Conservation (phyloP, 2,888 invertebrate species). For the Hipparchia sbordonii region DNA sequence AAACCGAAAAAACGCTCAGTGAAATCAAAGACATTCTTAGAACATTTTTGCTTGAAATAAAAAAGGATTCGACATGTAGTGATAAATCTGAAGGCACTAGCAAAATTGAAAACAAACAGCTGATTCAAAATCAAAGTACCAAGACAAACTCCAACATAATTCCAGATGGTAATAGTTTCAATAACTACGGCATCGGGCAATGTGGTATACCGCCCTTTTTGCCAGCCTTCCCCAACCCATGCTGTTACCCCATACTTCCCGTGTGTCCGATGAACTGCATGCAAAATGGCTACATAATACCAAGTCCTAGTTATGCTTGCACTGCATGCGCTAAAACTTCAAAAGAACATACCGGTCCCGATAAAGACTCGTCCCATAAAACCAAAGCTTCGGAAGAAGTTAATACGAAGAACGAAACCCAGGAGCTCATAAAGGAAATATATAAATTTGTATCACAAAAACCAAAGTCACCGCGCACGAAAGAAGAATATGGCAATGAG, state of each 20-base stretch:
- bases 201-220: constrained; percentile 49
- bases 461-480: constrained; percentile 46
- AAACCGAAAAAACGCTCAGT: constrained; percentile 68
- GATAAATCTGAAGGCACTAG: constrained; percentile 51
- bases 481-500: constrained; percentile 39
- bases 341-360: constrained; percentile 48
- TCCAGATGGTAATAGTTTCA: constrained; percentile 52
- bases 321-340: constrained; percentile 52
- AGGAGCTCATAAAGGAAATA: constrained; percentile 72
- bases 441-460: constrained; percentile 67
- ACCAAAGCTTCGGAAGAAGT: constrained; percentile 41
- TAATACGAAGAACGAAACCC: constrained; percentile 55
- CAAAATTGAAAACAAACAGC: constrained; percentile 23
- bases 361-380: constrained; percentile 46
- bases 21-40: constrained; percentile 76
- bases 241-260: constrained; percentile 68
- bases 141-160: constrained; percentile 41
- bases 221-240: constrained; percentile 58
- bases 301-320: constrained; percentile 62
- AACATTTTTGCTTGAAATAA: constrained; percentile 69
- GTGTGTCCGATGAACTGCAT: constrained; percentile 66
- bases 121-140: constrained; percentile 32
- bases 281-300: constrained; percentile 59
- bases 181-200: constrained; percentile 48
- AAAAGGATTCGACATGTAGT: constrained; percentile 61